Evolutionary conservation across 2,113 vertebrate species (phyloP).

Genomic region (Zingel zingel): DNA sequence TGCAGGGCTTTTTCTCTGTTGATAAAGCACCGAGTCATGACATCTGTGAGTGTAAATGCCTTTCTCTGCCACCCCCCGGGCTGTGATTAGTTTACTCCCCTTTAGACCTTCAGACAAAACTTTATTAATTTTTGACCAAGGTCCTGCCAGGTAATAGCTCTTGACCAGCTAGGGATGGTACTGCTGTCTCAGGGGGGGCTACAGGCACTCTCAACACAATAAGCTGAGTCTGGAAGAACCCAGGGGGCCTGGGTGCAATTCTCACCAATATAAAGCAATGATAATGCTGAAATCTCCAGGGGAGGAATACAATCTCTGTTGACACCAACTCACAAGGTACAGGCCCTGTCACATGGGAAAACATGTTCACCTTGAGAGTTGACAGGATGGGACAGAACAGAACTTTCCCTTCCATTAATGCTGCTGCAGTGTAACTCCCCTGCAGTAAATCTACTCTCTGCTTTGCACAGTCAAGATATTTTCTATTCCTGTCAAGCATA

Average conservation of each 20-base stretch:
- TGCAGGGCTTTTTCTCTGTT: conserved; percentile 36
- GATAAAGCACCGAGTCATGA: conserved; percentile 32
- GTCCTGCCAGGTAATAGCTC: neutral
- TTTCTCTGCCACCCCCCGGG: conserved; percentile 12
- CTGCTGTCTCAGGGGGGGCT: conserved; percentile 22
- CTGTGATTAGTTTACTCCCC: conserved; percentile 38
- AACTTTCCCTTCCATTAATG: conserved; percentile 29
- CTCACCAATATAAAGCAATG: conserved; percentile 30
- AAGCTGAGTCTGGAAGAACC: conserved; percentile 30
- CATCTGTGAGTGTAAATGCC: conserved; percentile 41
- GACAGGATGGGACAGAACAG: conserved; percentile 31
- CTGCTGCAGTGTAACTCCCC: conserved; percentile 11
- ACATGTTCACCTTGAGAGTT: conserved; percentile 52
- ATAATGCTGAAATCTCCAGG: conserved; percentile 46
- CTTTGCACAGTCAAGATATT: conserved; percentile 22
- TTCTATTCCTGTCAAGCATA: conserved; percentile 10
- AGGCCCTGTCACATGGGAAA: conserved; percentile 51
- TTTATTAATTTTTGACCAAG: conserved; percentile 44
- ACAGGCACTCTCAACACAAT: conserved; percentile 20
- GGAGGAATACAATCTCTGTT: conserved; percentile 52
- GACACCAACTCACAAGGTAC: conserved; percentile 41
- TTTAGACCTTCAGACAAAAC: conserved; percentile 50
- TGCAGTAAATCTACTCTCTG: conserved; percentile 15
- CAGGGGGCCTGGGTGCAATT: conserved; percentile 11
- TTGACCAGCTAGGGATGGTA: conserved; percentile 7